Percentiles rank a stretch among this genome's conserved stretches.
phyloP scores from a whole-genome alignment of 2,888 invertebrate genomes.

The Bruchidius siliquastri region DNA sequence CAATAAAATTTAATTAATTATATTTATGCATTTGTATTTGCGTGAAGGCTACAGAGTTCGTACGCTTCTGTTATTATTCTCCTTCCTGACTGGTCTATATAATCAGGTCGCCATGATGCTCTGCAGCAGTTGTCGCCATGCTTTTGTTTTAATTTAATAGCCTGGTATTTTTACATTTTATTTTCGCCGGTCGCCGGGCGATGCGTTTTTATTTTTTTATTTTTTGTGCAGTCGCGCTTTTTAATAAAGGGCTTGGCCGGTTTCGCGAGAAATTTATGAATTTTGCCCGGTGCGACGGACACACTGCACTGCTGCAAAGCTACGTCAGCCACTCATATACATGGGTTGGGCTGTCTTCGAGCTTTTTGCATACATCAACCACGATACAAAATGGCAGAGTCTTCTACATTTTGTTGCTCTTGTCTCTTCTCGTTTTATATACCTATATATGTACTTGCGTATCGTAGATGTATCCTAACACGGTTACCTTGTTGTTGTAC shows the following conservation, averaged over 20 bases:
- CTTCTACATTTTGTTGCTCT: not conserved
- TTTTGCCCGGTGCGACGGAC: not conserved
- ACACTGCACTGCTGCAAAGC: not conserved
- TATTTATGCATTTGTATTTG: too few species aligned
- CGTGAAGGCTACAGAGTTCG: too few species aligned
- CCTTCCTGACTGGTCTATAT: not conserved
- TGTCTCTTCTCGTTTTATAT: not conserved
- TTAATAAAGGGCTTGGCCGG: constrained; percentile 13
- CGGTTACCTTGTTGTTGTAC: too few species aligned
- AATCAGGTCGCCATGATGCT: not conserved
- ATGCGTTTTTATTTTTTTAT: constrained; percentile 10
- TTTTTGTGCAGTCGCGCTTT: constrained; percentile 11
- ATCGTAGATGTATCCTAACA: not conserved
- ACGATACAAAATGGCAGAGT: not conserved
- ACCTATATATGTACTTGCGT: not conserved
- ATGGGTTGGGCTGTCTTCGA: not conserved
- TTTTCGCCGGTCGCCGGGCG: constrained; percentile 15
- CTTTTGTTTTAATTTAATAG: constrained; percentile 39
- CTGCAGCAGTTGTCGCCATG: constrained; percentile 27
- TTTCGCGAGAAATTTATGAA: constrained; percentile 15
- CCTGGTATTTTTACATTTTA: constrained; percentile 32
- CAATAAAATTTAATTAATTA: too few species aligned
- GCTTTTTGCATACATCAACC: not conserved
- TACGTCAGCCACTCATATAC: not conserved
- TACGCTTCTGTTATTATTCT: not conserved